Evolutionary conservation across 2,888 invertebrate species (phyloP).

Genomic region (Limenitis camilla): DNA sequence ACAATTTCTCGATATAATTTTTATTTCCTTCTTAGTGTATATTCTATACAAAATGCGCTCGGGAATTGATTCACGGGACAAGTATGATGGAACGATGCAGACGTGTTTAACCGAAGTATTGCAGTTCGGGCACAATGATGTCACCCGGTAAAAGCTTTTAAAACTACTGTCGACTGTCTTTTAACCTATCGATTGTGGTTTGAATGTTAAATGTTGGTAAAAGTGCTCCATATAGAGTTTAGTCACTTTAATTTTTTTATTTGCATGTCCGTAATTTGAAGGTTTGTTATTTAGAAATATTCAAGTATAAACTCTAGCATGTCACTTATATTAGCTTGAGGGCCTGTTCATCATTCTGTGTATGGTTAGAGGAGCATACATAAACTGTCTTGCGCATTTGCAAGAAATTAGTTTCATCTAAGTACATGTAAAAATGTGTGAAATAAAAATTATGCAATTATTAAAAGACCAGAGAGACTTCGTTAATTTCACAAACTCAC

Average conservation of each 20-base stretch:
- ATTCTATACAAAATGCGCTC: slow-evolving; percentile 23
- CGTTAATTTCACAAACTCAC: no score
- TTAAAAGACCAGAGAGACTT: no score
- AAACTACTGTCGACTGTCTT: slow-evolving; percentile 9
- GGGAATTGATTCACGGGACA: slow-evolving; percentile 47
- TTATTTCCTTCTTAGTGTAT: neutral
- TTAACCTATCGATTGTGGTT: slow-evolving; percentile 4
- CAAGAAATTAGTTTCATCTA: no score
- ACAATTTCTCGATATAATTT: neutral
- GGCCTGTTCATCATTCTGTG: no score
- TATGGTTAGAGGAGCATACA: no score
- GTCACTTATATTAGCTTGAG: no score
- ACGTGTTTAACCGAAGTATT: slow-evolving; percentile 42
- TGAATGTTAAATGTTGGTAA: neutral
- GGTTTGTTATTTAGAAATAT: no score
- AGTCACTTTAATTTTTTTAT: neutral
- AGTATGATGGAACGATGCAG: slow-evolving; percentile 55
- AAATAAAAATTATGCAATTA: no score
- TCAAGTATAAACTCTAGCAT: no score
- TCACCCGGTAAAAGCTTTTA: slow-evolving; percentile 18
- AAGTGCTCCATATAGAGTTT: neutral
- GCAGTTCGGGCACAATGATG: slow-evolving; percentile 20
- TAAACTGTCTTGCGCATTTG: no score
- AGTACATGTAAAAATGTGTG: no score
- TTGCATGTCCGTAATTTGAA: neutral